Evolutionary conservation across 64 coral and sea anemone genomes (phyloP).

Genomic region (Montipora cactus): DNA sequence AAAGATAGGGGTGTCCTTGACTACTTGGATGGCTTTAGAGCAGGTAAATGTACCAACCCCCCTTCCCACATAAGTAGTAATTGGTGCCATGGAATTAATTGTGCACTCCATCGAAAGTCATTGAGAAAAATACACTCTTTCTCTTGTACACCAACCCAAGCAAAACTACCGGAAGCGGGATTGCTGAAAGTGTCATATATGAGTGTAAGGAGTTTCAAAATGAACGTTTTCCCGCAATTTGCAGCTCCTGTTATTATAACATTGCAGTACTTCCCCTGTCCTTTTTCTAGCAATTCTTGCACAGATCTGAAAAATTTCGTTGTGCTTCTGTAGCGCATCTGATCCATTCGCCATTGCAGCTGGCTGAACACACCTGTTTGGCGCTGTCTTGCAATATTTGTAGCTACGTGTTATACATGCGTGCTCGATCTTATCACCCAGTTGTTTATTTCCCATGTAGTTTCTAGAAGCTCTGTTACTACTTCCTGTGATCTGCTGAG

Average conservation of each 20-base stretch:
- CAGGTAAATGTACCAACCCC: conserved; percentile 38
- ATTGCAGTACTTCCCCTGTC: neutral
- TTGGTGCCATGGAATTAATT: conserved; percentile 43
- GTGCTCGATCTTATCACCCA: neutral
- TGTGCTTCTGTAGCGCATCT: neutral
- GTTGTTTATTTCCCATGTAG: conserved; percentile 46
- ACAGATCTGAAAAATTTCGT: neutral
- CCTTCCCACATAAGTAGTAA: conserved; percentile 39
- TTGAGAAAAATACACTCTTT: conserved; percentile 20
- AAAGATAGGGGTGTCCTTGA: conserved; percentile 28
- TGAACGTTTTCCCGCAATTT: conserved; percentile 9
- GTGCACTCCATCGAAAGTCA: conserved; percentile 28
- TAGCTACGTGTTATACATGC: neutral
- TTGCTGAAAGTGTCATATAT: conserved; percentile 32
- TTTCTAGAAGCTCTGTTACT: conserved; percentile 29
- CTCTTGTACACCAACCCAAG: neutral
- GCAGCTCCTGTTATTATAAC: conserved; percentile 1
- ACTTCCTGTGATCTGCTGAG: conserved; percentile 12
- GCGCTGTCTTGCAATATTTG: conserved; percentile 19
- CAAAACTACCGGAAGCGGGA: conserved; percentile 5
- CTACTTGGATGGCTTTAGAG: neutral
- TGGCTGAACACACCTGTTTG: neutral
- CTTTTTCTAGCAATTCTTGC: too few species aligned
- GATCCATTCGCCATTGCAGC: conserved; percentile 5
- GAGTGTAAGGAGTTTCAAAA: too few species aligned